Base-by-base conservation (phyloP, 2,888 invertebrate genomes). In the Brachycybe producta region DNA sequence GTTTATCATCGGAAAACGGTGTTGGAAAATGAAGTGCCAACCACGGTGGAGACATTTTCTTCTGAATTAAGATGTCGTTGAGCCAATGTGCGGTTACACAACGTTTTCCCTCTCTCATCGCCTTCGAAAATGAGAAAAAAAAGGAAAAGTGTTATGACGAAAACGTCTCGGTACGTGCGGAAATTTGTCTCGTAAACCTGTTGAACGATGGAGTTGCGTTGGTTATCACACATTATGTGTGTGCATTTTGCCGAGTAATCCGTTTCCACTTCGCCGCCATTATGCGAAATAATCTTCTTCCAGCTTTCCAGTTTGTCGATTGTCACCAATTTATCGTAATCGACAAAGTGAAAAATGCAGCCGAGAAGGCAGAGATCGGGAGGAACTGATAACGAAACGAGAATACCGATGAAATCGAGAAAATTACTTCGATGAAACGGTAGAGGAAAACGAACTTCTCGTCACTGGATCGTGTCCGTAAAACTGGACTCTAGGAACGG, bases 391-490 rank as follows among this genome's bases (percentile, higher is more conserved):
- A 49, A 45, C n/a, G 17, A 41, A 48, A 15, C n/a, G n/a, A n/a
- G n/a, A n/a, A n/a, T n/a, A n/a, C n/a, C 19, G 8, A 8, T 17
- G 26, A 30, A 4, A 13, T 19, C 15, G 21, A 43, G 27, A 27
- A 7, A 1, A 3, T 21, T 21, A 43, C n/a, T 43, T 7, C n/a
- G 8, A 19, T 43, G 15, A 43, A 21, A 8, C 19, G n/a, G 8
- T 11, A 39, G 19, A 26, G 26, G 17, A 32, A 11, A n/a, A 28
- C 66, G 59, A 62, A 76, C 76, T 64, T 70, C 86, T 88, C 41
- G 90, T 72, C 65, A 84, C 84, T 11, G 88, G 88, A 70, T 92
- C 92, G 71, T 94, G 92, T 0, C 92, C 90, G 67, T 85, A 88
- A 68, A 86, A 90, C 61, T 86, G 84, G 13, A 81, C 78, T 13